Conservation (phyloP, 2,113 vertebrate genomes). For the Equus przewalskii region DNA sequence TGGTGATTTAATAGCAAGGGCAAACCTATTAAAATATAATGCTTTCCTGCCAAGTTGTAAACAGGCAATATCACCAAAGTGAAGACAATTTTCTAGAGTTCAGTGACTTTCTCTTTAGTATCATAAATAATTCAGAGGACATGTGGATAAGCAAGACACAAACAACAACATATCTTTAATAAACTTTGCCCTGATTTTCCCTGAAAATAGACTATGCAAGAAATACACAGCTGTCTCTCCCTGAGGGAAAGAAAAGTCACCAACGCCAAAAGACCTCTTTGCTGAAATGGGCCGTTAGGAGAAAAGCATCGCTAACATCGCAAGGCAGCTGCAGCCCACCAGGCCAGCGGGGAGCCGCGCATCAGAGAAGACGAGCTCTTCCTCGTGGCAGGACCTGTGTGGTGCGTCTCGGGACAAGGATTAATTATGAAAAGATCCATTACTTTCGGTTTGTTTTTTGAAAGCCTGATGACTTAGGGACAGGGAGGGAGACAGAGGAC, state of each 20-base stretch:
- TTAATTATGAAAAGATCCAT: not conserved
- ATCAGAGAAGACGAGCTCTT: not conserved
- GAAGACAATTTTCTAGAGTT: not conserved
- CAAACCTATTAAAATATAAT: constrained; percentile 33
- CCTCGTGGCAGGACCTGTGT: accelerated
- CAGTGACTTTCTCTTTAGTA: not conserved
- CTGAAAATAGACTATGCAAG: not conserved
- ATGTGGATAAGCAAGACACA: not conserved
- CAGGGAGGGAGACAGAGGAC: not conserved
- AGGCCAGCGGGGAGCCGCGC: not conserved
- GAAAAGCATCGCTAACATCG: not conserved
- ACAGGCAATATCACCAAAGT: not conserved
- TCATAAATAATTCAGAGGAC: not conserved
- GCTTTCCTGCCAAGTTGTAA: not conserved
- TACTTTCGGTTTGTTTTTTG: not conserved
- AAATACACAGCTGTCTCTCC: not conserved
- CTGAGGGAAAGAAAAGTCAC: not conserved
- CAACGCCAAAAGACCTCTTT: constrained; percentile 43
- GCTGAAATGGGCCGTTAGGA: not conserved
- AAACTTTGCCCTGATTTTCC: constrained; percentile 1
- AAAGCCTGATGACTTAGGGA: not conserved
- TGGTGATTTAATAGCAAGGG: constrained; percentile 9
- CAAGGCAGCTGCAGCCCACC: not conserved
- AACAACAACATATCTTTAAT: not conserved
- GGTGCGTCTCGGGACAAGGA: not conserved